These are phyloP conservation scores for Chlorospingus semifuscus DNA, from an alignment of 2,797 vertebrate genomes.

Conservation along the genomic window DNA sequence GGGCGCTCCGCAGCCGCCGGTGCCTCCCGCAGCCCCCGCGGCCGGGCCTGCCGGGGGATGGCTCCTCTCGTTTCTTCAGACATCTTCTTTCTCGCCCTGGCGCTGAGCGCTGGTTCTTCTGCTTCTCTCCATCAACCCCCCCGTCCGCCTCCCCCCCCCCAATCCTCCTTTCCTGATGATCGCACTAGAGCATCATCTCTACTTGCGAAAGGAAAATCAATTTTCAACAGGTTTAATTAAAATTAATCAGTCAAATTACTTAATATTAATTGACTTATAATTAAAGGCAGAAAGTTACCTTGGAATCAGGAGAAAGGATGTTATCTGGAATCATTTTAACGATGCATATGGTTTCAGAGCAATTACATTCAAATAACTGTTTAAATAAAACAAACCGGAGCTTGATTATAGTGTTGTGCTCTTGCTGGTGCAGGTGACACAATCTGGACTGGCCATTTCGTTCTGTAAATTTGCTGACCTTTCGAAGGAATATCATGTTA, in stretches of 20 bases:
- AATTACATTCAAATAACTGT: slow-evolving; percentile 56
- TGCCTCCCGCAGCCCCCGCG: not conserved
- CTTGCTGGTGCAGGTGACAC: slow-evolving; percentile 19
- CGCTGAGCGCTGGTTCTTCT: not conserved
- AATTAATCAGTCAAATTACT: slow-evolving; percentile 75
- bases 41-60: not conserved
- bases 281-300: slow-evolving; percentile 75
- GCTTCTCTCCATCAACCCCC: not conserved
- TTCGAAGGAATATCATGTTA: slow-evolving; percentile 13
- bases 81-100: not conserved
- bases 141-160: not conserved
- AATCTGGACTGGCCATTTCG: not conserved
- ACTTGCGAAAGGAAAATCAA: slow-evolving; percentile 68
- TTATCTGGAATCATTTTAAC: slow-evolving; percentile 22
- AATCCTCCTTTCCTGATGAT: not conserved
- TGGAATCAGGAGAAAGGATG: slow-evolving; percentile 61
- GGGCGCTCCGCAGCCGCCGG: not conserved
- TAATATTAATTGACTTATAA: slow-evolving; percentile 76
- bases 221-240: slow-evolving; percentile 74
- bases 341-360: slow-evolving; percentile 37
- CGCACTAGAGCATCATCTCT: slow-evolving; percentile 42
- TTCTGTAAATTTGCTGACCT: not conserved
- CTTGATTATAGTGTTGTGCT: slow-evolving; percentile 8
- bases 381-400: slow-evolving; percentile 44
- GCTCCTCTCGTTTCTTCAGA: not conserved